Evolutionary conservation across 1,140 invertebrate species (phyloP).

Genomic region (Archivesica marissinica): DNA sequence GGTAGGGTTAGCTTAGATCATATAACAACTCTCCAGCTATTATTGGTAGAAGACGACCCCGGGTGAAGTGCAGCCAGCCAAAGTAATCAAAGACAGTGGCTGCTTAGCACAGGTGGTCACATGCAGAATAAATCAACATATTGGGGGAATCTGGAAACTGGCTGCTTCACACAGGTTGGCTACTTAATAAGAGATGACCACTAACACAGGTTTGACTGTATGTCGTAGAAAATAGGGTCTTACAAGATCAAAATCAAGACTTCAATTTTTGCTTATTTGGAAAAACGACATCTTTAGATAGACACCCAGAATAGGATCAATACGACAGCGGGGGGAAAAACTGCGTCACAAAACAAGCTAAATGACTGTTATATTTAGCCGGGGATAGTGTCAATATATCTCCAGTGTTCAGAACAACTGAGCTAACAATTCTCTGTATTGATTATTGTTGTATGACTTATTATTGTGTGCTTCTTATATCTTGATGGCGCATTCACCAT

Average conservation of each 20-base stretch:
- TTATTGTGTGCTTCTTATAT: background rate
- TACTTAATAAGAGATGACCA: no score
- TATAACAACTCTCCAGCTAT: no score
- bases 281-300: conserved; percentile 15
- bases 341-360: conserved; percentile 16
- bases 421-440: background rate
- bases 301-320: background rate
- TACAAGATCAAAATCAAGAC: background rate
- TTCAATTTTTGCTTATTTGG: background rate
- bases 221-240: background rate
- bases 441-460: conserved; percentile 22
- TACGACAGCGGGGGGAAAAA: conserved; percentile 11
- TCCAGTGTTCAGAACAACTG: background rate
- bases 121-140: background rate
- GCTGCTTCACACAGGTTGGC: background rate
- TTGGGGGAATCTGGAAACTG: background rate
- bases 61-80: background rate
- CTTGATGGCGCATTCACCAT: background rate
- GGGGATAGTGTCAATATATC: conserved; percentile 12
- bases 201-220: no score
- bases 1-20: no score
- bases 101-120: background rate
- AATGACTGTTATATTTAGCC: conserved; percentile 26
- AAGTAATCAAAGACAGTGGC: background rate
- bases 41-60: no score